Base-by-base conservation (phyloP, 2,888 invertebrate genomes). In the Eupithecia insigniata region DNA sequence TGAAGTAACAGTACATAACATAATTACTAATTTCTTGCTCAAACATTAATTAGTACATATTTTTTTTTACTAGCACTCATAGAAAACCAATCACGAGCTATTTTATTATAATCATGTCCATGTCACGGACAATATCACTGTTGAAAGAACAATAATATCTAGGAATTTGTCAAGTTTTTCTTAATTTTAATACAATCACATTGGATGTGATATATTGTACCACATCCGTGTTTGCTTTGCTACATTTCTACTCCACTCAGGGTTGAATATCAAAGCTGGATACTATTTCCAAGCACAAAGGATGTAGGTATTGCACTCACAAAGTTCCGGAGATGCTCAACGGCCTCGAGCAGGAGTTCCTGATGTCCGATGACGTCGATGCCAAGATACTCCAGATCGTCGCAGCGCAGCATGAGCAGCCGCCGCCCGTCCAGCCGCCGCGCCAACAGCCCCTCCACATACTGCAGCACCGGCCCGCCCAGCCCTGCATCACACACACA, bases 311-410 rank as follows among this genome's bases (percentile, higher is more conserved):
- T 7, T n/a, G 10, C 43, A 93, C 96, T 95, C 93, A 98, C 98
- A 92, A 99, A 97, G 92, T 98, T 97, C 81, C 97, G 95, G 65
- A 99, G 95, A 81, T 98, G 97, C 83, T 98, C 98, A 18, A 99
- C 97, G 67, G 98, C 98, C 90, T 99, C 98, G 64, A 99, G 95
- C 77, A 99, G 96, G 69, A 98, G 96, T 89, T 99, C 99, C 89
- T 99, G 98, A 88, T 99, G 99, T 14, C 99, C 99, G 76, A 99
- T 96, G 86, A 97, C 96, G 75, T 95, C 94, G 85, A 99, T 96
- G 30, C 98, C 98, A 70, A 99, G 95, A 87, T 97, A 96, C 85
- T 98, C 97, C 77, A 99, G 95, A 91, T 98, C 98, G 87, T 98
- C 97, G 67, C 98, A 97, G 73, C 98, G 96, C 83, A 99, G 95